These are phyloP conservation scores for Troides oblongomaculatus DNA, from an alignment of 2,888 invertebrate species.

Conservation along the genomic window DNA sequence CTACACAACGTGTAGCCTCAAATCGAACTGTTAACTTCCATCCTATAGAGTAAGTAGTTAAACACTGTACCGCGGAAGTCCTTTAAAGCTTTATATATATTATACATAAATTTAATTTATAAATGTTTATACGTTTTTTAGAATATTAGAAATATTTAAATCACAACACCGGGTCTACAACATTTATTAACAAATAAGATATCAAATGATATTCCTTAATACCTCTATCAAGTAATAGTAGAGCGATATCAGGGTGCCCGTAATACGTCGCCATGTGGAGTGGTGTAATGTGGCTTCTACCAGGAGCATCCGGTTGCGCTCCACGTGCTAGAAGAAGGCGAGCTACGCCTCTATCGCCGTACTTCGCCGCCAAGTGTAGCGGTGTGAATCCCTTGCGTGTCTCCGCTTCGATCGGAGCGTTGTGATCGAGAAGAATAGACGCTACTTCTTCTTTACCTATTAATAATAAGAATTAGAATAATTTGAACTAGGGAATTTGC, in stretches of 20 bases:
- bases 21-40: too few relatives aligned
- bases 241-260: constrained; percentile 94
- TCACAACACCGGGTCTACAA: too few relatives aligned
- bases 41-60: too few relatives aligned
- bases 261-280: constrained; percentile 98
- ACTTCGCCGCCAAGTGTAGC: constrained; percentile 97
- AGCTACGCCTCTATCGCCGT: constrained; percentile 95
- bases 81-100: too few relatives aligned
- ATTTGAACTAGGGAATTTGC: too few relatives aligned
- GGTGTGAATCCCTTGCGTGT: constrained; percentile 99
- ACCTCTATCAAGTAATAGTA: constrained; percentile 93
- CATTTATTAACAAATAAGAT: too few relatives aligned
- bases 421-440: constrained; percentile 92
- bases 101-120: too few relatives aligned
- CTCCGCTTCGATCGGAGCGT: constrained; percentile 92
- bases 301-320: constrained; percentile 91
- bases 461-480: background rate
- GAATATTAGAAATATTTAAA: too few relatives aligned
- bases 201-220: background rate
- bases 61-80: too few relatives aligned
- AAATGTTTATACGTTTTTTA: too few relatives aligned
- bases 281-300: constrained; percentile 96
- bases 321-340: constrained; percentile 92
- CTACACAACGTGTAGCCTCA: too few relatives aligned
- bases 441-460: constrained; percentile 92